Evolutionary conservation across 2,888 invertebrate genomes (phyloP).

Genomic region (Apoda limacodes): DNA sequence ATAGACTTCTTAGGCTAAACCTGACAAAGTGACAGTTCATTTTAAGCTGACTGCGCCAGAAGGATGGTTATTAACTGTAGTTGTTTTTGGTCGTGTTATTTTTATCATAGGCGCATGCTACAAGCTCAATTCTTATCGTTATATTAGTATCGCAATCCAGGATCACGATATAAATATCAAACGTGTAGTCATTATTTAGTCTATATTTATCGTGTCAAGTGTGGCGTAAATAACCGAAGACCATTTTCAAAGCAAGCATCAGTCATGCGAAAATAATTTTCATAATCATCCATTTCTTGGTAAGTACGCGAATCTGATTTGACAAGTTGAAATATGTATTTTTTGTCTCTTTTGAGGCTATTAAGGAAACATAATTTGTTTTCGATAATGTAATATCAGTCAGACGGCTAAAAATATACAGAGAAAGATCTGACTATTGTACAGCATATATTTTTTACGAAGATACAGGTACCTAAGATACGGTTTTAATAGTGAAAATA

Average conservation of each 20-base stretch:
- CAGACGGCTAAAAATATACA: too few species aligned
- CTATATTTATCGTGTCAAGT: slow-evolving; percentile 5
- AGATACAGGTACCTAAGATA: too few species aligned
- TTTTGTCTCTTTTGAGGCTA: slow-evolving; percentile 7
- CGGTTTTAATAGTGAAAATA: too few species aligned
- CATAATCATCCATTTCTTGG: slow-evolving; percentile 12
- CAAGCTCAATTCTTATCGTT: slow-evolving; percentile 6
- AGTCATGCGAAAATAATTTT: slow-evolving; percentile 13
- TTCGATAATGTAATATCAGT: too few species aligned
- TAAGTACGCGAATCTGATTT: slow-evolving; percentile 6
- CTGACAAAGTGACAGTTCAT: too few species aligned
- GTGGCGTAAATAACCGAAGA: slow-evolving; percentile 2
- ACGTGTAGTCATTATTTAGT: slow-evolving; percentile 1
- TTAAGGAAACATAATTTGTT: too few species aligned
- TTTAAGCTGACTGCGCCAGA: too few species aligned
- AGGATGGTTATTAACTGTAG: too few species aligned
- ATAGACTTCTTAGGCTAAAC: too few species aligned
- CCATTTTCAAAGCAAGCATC: slow-evolving; percentile 7
- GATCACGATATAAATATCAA: slow-evolving; percentile 7
- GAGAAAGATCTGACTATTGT: too few species aligned
- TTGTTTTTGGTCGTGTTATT: too few species aligned
- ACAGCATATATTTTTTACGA: too few species aligned
- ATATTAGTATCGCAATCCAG: slow-evolving; percentile 7
- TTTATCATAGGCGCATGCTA: slow-evolving; percentile 7
- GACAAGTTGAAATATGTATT: slow-evolving; percentile 9